Conservation (phyloP, 2,888 invertebrate genomes). For the Chaitophorus viminalis region DNA sequence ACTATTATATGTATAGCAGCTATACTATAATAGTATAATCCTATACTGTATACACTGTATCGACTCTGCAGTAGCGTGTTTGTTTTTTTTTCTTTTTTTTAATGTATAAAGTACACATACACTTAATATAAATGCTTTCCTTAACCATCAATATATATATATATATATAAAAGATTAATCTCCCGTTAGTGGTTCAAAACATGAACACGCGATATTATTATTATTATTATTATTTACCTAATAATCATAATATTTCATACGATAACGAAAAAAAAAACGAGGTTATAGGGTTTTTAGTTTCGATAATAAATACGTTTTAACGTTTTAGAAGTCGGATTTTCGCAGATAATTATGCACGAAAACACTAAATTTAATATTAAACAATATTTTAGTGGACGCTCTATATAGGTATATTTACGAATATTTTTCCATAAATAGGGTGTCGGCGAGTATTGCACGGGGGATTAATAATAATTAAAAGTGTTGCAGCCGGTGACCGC, state of each 20-base stretch:
- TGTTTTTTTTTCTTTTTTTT: conserved; percentile 18
- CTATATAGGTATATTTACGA: not conserved
- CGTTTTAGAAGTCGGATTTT: not conserved
- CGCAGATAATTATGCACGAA: not conserved
- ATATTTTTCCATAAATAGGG: not conserved
- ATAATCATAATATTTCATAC: conserved; percentile 13
- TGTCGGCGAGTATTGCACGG: not conserved
- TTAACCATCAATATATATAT: conserved; percentile 16
- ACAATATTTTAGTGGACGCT: not conserved
- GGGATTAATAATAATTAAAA: not conserved
- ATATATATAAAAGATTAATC: conserved; percentile 30
- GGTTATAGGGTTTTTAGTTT: not conserved
- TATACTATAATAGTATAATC: too few species aligned
- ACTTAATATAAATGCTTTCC: conserved; percentile 5
- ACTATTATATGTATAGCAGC: not conserved
- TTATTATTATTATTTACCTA: conserved; percentile 5
- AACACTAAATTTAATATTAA: not conserved
- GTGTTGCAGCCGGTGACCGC: not conserved
- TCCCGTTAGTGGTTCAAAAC: conserved; percentile 14
- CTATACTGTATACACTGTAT: not conserved
- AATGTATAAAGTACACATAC: not conserved
- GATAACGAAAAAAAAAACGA: not conserved
- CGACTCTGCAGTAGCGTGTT: conserved; percentile 5
- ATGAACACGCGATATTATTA: conserved; percentile 5
- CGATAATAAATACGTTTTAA: not conserved